Conservation (phyloP, 2,113 vertebrate species). For the Actenoides hombroni region DNA sequence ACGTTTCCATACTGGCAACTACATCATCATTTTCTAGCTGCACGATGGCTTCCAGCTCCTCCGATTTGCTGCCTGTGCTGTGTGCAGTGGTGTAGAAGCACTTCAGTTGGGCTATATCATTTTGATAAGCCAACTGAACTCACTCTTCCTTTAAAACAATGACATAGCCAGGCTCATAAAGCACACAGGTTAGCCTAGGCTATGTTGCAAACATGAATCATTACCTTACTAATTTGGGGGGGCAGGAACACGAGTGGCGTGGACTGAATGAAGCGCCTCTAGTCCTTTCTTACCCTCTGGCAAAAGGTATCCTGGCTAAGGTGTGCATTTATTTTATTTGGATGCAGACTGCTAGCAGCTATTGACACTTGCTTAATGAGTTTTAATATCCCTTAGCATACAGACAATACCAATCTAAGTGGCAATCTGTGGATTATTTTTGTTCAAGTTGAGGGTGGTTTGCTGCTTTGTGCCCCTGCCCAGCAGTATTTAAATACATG, state of each 20-base stretch:
- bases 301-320: background rate
- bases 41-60: background rate
- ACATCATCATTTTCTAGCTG: background rate
- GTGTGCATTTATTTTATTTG: background rate
- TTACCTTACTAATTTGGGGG: background rate
- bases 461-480: background rate
- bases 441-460: background rate
- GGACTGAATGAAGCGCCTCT: background rate
- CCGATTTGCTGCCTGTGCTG: background rate
- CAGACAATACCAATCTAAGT: background rate
- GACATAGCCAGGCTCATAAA: background rate
- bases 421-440: background rate
- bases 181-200: background rate
- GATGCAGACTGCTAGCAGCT: background rate
- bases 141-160: background rate
- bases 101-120: background rate
- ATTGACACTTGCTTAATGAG: background rate
- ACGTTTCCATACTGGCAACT: background rate
- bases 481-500: background rate
- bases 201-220: background rate
- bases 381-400: background rate
- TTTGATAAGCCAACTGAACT: background rate
- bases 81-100: background rate
- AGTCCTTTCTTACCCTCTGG: background rate
- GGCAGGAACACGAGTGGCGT: fast-evolving